Base-by-base conservation (phyloP, 2,888 invertebrate genomes). In the Lasioglossum leucozonium region DNA sequence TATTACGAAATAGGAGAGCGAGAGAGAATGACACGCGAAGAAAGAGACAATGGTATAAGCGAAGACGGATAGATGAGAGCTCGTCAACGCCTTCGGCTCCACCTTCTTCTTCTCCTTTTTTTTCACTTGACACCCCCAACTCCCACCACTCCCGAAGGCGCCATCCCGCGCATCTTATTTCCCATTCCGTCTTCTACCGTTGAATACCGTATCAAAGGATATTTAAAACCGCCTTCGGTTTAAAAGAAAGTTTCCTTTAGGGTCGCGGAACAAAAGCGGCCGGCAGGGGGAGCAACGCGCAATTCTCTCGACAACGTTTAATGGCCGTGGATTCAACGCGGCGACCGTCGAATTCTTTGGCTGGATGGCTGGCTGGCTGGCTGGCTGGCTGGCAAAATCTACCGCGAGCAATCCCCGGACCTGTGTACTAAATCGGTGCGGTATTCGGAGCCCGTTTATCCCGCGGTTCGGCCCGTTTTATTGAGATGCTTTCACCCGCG, bases 141-240 rank as follows among this genome's bases (percentile, higher is more conserved):
- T 80, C 76, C 74, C 82, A 74, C 72, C 82, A 72, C 86, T 40
- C 40, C 40, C 85, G 84, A 84, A 85, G 85, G 67, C 69, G 67
- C 76, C 83, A 85, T 84, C 84, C 67, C 62, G 82, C 78, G 77
- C 81, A 58, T 86, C 85, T 86, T 89, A 85, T 82, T 83, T 80
- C 75, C 75, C 79, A 44, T 76, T 84, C 73, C 78, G 71, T 85
- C 84, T 62, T 58, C 13, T 44, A 58, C 40, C 34, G 77, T 26
- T 72, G 83, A 84, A 77, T 75, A 69, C 74, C 77, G 76, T 86
- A 86, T 90, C 90, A 89, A 90, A 90, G 89, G 87, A 91, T 87
- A 91, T 89, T 90, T 91, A 86, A 89, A 87, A 79, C 88, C 82
- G 79, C 72, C 82, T 77, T 78, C 77, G 75, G 83, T 80, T 86